A percentile compares a stretch with the other conserved stretches of the same genome.
Evolutionary conservation across 2,113 vertebrate genomes (phyloP).

Genomic region (Hippolais icterina): DNA sequence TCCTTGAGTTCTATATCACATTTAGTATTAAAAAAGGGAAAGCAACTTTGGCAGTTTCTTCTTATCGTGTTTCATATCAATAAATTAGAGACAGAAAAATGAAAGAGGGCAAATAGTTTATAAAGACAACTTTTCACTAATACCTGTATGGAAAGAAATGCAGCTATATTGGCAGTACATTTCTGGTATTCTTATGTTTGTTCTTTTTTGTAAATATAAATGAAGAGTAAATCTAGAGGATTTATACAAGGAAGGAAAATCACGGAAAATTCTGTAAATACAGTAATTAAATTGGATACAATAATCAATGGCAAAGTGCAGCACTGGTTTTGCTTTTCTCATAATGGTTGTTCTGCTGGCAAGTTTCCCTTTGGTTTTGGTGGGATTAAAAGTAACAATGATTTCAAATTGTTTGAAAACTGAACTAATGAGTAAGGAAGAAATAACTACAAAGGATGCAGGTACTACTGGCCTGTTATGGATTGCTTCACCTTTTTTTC

Average conservation of each 20-base stretch:
- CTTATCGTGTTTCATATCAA: not conserved
- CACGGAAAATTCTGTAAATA: not conserved
- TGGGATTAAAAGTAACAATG: not conserved
- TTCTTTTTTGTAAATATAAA: not conserved
- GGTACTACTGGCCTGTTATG: not conserved
- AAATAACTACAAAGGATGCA: not conserved
- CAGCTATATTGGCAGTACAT: not conserved
- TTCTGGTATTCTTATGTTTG: not conserved
- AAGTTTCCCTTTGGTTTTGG: not conserved
- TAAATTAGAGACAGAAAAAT: not conserved
- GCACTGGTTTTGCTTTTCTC: not conserved
- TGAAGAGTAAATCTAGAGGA: not conserved
- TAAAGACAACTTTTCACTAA: not conserved
- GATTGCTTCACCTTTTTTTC: not conserved
- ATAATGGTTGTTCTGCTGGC: not conserved
- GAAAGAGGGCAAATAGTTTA: not conserved
- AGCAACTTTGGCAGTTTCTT: not conserved
- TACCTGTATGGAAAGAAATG: not conserved
- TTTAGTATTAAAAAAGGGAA: not conserved
- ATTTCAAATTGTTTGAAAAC: not conserved
- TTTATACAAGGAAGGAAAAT: not conserved
- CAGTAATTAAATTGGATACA: not conserved
- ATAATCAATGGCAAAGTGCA: not conserved
- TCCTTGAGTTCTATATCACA: not conserved
- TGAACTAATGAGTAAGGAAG: not conserved